Conservation (phyloP, 2,113 vertebrate species). For the Bos indicus region DNA sequence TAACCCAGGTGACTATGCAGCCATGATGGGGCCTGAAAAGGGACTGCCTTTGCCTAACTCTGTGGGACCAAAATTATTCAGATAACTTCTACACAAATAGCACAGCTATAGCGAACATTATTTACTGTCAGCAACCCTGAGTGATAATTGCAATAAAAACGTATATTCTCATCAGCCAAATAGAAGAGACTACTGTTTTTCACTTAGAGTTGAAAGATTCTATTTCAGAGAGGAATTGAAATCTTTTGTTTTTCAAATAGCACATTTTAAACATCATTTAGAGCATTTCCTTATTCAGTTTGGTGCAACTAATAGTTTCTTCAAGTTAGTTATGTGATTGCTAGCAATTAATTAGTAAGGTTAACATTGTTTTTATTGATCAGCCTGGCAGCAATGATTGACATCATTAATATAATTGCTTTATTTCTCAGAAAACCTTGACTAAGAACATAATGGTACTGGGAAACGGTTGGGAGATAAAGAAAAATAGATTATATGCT, state of each 20-base stretch:
- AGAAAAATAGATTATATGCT: constrained; percentile 51
- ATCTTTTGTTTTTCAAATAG: neutral
- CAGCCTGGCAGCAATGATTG: constrained; percentile 11
- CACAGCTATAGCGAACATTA: neutral
- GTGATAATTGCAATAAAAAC: neutral
- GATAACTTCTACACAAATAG: neutral
- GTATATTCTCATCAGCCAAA: neutral
- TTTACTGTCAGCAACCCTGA: neutral
- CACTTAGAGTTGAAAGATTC: neutral
- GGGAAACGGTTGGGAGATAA: constrained; percentile 27
- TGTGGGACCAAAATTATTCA: neutral
- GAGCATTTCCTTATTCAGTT: constrained; percentile 21
- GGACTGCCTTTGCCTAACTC: neutral
- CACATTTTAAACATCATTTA: neutral
- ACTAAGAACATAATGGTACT: constrained; percentile 31
- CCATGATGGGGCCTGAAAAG: neutral
- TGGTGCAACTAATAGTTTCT: constrained; percentile 37
- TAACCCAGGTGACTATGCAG: neutral
- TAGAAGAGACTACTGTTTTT: neutral
- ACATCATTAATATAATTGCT: constrained; percentile 47
- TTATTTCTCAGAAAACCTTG: constrained; percentile 51
- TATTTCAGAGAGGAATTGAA: neutral
- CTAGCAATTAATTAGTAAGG: constrained; percentile 57
- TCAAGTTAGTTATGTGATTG: constrained; percentile 59
- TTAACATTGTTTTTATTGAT: constrained; percentile 60